Percentiles rank a stretch among this genome's conserved stretches.
Conservation (phyloP, 2,113 vertebrate species). For the Ptyas mucosa region DNA sequence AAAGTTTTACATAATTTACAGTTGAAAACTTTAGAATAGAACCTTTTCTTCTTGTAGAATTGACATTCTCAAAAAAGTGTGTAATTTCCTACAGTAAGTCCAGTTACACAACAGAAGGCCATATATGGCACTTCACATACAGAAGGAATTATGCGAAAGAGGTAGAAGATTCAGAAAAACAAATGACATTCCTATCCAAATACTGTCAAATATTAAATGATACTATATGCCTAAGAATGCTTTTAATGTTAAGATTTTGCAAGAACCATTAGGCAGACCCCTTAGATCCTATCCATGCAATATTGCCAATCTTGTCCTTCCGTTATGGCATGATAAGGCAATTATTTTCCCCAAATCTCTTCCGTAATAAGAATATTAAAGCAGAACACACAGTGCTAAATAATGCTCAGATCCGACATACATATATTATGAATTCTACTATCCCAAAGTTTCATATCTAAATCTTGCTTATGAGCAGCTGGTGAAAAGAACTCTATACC, state of each 20-base stretch:
- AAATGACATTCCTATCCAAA: constrained; percentile 25
- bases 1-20: constrained; percentile 61
- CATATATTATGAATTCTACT: background rate
- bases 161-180: constrained; percentile 64
- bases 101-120: constrained; percentile 52
- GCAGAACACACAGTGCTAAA: background rate
- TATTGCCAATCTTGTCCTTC: background rate
- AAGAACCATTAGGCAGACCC: background rate
- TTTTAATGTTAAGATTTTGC: background rate
- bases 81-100: constrained; percentile 48
- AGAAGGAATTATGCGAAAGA: constrained; percentile 55
- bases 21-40: constrained; percentile 43
- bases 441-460: background rate
- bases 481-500: background rate
- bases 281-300: background rate
- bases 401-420: background rate
- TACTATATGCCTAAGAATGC: constrained; percentile 32
- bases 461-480: background rate
- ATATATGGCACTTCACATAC: constrained; percentile 36
- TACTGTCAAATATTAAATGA: constrained; percentile 7
- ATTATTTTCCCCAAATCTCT: background rate
- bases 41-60: constrained; percentile 50
- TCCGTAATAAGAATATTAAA: background rate
- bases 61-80: constrained; percentile 27
- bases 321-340: background rate